Evolutionary conservation across 2,797 vertebrate genomes (phyloP), one percentile per base, ranked within the genome.

Genomic region (Triplophysa yarkandensis): DNA sequence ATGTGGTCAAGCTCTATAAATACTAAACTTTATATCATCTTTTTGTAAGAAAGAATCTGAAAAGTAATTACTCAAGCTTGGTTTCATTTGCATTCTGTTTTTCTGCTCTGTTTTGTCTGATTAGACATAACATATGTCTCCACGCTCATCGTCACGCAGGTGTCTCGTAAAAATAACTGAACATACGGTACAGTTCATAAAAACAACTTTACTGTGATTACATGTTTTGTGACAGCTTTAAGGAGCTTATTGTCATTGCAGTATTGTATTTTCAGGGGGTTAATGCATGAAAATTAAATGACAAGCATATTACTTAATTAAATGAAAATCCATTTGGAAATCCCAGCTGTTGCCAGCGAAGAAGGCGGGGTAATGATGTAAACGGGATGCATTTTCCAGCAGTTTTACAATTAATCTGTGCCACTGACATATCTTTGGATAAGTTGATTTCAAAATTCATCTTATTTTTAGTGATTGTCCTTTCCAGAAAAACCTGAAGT

Each of bases 221-320:
- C 44, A 62, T 58, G 90, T 90, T 90, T 91, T 90, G 89, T 90
- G 89, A 90, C 89, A 87, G 85, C 79, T 25, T 63, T 92, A 93
- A 92, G 90, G 82, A 91, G 92, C 88, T 93, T 93, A 92, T 74
- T 86, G 88, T 90, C 86, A 88, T 91, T 89, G 89, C 88, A 91
- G 90, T 91, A 92, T 92, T 91, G 88, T 90, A 62, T 86, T 76
- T 82, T 87, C 48, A 62, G 78, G 74, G 82, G 74, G 48, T 80
- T 81, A 80, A 82, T 87, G 89, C 83, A 80, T n/a, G 57, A 82
- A 86, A 83, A 86, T 76, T 81, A 88, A 91, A 89, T 89, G 84
- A 82, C 73, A 84, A 86, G 86, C 71, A 67, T 82, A 79, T 89
- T 87, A 87, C 82, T 81, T 91, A 91, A 92, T 90, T 88, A 90